Percentiles rank a stretch among this genome's conserved stretches.
These are phyloP conservation scores for Phalanger gymnotis DNA, from an alignment of 2,797 vertebrate species.

Conservation along the genomic window DNA sequence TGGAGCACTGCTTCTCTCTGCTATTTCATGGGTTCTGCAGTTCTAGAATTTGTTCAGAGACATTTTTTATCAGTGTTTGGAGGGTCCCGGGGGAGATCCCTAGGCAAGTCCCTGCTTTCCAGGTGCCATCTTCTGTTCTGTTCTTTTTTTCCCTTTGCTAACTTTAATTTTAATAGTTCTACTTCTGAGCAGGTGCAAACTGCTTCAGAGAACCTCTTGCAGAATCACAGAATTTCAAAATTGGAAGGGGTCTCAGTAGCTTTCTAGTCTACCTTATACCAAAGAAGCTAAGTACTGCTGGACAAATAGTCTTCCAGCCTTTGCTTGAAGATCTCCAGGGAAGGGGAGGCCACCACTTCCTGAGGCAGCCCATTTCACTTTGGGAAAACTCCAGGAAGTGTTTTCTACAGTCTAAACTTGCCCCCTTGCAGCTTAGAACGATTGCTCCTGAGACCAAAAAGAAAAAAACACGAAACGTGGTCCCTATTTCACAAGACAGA, in stretches of 20 bases:
- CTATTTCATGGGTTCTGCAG: too few species aligned
- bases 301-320: background rate
- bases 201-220: background rate
- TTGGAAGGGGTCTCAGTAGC: background rate
- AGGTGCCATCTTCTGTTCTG: too few species aligned
- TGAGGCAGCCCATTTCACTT: background rate
- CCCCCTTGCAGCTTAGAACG: background rate
- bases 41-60: too few species aligned
- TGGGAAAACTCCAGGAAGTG: background rate
- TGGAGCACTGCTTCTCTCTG: too few species aligned
- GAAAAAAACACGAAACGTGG: background rate
- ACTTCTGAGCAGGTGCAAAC: background rate
- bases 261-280: background rate
- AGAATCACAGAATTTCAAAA: background rate
- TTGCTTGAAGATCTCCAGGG: background rate
- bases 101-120: too few species aligned
- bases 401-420: background rate
- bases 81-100: too few species aligned
- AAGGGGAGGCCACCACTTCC: background rate
- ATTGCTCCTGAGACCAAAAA: background rate
- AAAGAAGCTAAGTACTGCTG: background rate
- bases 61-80: too few species aligned
- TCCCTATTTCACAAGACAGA: background rate
- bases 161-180: background rate
- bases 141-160: background rate